Conservation (phyloP, 2,113 vertebrate species). For the Nothocercus julius region DNA sequence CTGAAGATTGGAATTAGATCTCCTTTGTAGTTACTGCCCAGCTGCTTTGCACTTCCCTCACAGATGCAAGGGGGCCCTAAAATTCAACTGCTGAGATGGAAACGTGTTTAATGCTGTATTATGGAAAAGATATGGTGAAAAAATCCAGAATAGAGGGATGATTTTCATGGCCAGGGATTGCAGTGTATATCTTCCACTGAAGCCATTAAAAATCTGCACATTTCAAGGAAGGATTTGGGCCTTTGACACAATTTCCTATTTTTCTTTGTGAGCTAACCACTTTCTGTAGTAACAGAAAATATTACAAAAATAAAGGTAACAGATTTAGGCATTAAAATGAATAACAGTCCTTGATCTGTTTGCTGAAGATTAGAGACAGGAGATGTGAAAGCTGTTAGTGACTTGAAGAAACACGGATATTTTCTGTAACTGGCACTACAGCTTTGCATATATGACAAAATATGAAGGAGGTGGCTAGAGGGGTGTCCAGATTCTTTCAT, state of each 20-base stretch:
- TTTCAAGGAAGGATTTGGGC: conserved; percentile 54
- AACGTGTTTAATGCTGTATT: conserved; percentile 52
- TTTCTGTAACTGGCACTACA: not conserved
- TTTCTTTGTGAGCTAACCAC: conserved; percentile 48
- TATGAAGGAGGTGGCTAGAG: not conserved
- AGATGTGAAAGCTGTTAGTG: conserved; percentile 48
- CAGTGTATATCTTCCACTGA: conserved; percentile 44
- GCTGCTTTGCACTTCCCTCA: conserved; percentile 37
- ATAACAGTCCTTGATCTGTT: conserved; percentile 60
- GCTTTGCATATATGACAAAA: not conserved
- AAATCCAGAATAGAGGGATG: conserved; percentile 31
- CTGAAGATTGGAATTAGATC: not conserved
- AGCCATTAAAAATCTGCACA: conserved; percentile 26
- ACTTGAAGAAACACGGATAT: conserved; percentile 12
- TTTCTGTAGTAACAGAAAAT: conserved; percentile 63
- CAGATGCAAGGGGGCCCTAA: conserved; percentile 36
- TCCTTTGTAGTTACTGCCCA: not conserved
- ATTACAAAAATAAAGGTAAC: conserved; percentile 60
- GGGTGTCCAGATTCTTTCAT: not conserved
- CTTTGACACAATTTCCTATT: conserved; percentile 54
- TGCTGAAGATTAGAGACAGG: conserved; percentile 42
- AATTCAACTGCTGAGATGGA: conserved; percentile 30
- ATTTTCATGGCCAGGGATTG: conserved; percentile 34
- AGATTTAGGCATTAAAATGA: conserved; percentile 65
- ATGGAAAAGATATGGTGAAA: conserved; percentile 57